phyloP scores from a whole-genome alignment of 2,888 invertebrate species.

The Globia sparganii region DNA sequence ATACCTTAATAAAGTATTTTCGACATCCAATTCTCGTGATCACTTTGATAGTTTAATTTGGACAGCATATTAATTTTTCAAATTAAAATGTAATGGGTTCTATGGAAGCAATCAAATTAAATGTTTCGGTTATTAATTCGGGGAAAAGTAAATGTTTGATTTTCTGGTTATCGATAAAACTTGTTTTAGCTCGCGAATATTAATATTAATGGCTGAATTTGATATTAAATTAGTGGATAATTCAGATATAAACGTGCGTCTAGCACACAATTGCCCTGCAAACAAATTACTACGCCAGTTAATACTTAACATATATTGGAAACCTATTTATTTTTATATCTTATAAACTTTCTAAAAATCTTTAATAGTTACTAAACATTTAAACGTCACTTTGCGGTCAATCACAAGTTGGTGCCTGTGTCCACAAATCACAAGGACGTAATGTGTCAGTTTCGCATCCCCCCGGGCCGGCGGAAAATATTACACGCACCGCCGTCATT shows the following conservation, averaged over 20 bases:
- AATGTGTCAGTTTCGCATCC: conserved; percentile 62
- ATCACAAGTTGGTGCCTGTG: conserved; percentile 32
- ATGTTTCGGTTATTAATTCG: conserved; percentile 45
- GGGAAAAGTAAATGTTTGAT: conserved; percentile 46
- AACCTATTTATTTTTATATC: background rate
- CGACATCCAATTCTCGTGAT: conserved; percentile 16
- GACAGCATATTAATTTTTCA: conserved; percentile 18
- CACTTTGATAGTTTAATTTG: conserved; percentile 36
- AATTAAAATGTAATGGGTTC: conserved; percentile 51
- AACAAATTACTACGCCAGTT: background rate
- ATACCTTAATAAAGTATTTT: conserved; percentile 9
- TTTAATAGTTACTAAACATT: background rate
- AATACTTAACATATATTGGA: conserved; percentile 8
- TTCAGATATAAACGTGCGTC: background rate
- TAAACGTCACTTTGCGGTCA: conserved; percentile 39
- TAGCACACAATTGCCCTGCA: background rate
- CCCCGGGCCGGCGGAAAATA: conserved; percentile 73
- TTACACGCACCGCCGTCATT: conserved; percentile 80
- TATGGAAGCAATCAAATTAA: conserved; percentile 43
- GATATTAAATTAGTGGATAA: conserved; percentile 41
- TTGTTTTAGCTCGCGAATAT: conserved; percentile 33
- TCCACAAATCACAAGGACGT: conserved; percentile 62
- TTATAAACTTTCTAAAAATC: background rate
- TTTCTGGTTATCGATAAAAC: conserved; percentile 56
- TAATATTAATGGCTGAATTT: conserved; percentile 48